A percentile compares a stretch with the other conserved stretches of the same genome.
phyloP scores from a whole-genome alignment of 2,113 vertebrate genomes.

The Crotalus helleri region DNA sequence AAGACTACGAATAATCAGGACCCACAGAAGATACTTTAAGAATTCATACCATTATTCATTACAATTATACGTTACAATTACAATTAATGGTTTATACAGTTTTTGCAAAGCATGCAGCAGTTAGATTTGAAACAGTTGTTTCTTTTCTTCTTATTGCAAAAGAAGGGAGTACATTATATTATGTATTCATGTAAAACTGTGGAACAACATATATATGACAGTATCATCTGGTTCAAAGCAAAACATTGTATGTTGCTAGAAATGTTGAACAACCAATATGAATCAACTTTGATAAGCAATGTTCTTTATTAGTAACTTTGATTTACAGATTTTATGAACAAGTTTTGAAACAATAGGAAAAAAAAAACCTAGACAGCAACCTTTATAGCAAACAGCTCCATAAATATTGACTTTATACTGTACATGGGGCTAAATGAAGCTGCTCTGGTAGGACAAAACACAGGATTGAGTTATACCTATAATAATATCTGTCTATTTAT shows the following conservation, averaged over 20 bases:
- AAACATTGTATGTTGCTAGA: not conserved
- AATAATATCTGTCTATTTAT: not conserved
- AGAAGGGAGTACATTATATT: not conserved
- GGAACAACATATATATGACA: not conserved
- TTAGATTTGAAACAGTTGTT: not conserved
- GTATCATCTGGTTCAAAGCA: not conserved
- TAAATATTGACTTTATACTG: not conserved
- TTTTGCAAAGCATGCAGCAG: not conserved
- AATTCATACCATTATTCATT: not conserved
- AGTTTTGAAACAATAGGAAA: not conserved
- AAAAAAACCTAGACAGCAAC: not conserved
- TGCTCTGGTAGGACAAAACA: not conserved
- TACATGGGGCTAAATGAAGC: not conserved
- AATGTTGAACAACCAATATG: conserved; percentile 26
- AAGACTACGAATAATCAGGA: too few relatives aligned
- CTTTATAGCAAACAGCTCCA: not conserved
- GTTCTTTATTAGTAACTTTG: conserved; percentile 10
- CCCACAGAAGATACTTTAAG: too few relatives aligned
- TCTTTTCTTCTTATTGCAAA: not conserved
- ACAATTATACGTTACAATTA: not conserved
- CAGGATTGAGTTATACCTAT: not conserved
- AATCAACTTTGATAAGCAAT: conserved; percentile 32
- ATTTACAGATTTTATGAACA: not conserved
- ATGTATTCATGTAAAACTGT: not conserved
- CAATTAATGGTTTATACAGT: not conserved